A percentile compares a stretch with the other conserved stretches of the same genome.
phyloP scores from a whole-genome alignment of 2,888 invertebrate species.

The Drosophila robusta region DNA sequence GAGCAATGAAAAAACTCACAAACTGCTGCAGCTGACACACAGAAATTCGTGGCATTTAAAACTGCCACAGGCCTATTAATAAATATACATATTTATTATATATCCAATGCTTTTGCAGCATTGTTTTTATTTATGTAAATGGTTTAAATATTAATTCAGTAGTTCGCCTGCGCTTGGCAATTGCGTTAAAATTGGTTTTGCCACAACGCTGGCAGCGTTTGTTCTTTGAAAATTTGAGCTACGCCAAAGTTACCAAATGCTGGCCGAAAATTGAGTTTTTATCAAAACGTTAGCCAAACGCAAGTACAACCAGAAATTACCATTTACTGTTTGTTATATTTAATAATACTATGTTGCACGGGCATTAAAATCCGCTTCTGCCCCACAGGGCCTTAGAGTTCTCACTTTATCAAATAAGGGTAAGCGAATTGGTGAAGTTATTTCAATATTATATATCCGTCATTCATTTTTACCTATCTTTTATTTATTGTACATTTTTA shows the following conservation, averaged over 20 bases:
- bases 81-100: conserved; percentile 9
- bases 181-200: neutral
- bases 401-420: neutral
- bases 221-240: neutral
- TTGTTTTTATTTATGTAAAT: neutral
- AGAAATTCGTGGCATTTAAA: neutral
- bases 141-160: neutral
- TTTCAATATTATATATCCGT: neutral
- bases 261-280: neutral
- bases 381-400: neutral
- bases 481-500: too few relatives aligned
- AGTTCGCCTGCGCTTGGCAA: neutral
- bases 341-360: neutral
- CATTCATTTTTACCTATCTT: neutral
- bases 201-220: neutral
- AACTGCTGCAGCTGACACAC: conserved; percentile 7
- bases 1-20: neutral
- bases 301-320: neutral
- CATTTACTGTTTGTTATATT: neutral
- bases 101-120: neutral
- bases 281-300: neutral
- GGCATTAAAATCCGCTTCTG: neutral
- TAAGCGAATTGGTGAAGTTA: neutral
- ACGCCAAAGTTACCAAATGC: neutral
- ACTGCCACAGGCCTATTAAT: conserved; percentile 6